Conservation (phyloP, 2,797 vertebrate genomes). For the Harpagifer antarcticus region DNA sequence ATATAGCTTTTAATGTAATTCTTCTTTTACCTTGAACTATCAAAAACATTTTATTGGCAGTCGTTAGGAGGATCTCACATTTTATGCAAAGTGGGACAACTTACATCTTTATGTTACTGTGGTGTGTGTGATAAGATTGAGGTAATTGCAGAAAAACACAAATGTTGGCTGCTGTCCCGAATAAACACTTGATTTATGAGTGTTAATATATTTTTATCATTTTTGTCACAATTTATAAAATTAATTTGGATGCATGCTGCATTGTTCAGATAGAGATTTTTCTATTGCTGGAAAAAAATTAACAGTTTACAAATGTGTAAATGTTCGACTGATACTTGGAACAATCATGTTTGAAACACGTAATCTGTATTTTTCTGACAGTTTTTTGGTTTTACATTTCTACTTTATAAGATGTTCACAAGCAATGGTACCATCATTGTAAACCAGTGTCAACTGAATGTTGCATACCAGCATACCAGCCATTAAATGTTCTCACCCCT, state of each 20-base stretch:
- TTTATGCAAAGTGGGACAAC: constrained; percentile 39
- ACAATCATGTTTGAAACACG: constrained; percentile 1
- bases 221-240: constrained; percentile 9
- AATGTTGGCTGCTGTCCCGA: constrained; percentile 23
- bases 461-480: constrained; percentile 22
- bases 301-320: constrained; percentile 15
- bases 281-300: constrained; percentile 25
- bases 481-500: constrained; percentile 62
- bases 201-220: constrained; percentile 4
- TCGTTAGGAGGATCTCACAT: constrained; percentile 10
- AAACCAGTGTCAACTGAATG: constrained; percentile 24
- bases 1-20: constrained; percentile 40
- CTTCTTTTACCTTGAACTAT: constrained; percentile 7
- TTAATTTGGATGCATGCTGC: neutral
- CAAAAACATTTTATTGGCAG: neutral
- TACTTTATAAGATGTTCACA: neutral
- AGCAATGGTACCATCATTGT: constrained; percentile 31
- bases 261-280: neutral
- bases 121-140: constrained; percentile 10
- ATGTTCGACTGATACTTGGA: neutral
- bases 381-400: neutral
- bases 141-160: constrained; percentile 10
- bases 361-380: constrained; percentile 7
- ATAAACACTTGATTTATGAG: constrained; percentile 24
- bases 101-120: constrained; percentile 3